phyloP scores from a whole-genome alignment of 2,888 invertebrate species.

The Marasmarcha lunaedactyla region DNA sequence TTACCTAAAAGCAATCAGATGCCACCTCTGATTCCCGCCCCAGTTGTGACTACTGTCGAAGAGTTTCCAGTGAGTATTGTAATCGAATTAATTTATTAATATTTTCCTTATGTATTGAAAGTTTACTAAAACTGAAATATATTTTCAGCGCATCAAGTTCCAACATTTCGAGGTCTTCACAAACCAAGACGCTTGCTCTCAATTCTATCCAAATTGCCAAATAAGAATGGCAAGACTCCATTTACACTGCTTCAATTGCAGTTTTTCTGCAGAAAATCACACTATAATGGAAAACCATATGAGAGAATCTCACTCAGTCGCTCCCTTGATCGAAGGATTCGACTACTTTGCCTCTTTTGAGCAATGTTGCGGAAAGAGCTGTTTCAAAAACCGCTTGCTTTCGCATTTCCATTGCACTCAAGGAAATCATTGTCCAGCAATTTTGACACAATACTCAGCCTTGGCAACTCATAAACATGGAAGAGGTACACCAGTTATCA shows the following conservation, averaged over 20 bases:
- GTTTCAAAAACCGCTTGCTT: slow-evolving; percentile 57
- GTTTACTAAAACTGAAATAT: slow-evolving; percentile 6
- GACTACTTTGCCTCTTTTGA: slow-evolving; percentile 78
- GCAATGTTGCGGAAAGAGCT: slow-evolving; percentile 60
- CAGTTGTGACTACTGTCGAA: slow-evolving; percentile 50
- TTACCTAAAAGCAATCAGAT: slow-evolving; percentile 78
- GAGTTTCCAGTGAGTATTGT: slow-evolving; percentile 54
- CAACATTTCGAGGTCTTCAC: slow-evolving; percentile 74
- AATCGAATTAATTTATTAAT: neutral
- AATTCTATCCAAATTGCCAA: slow-evolving; percentile 79
- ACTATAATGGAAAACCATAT: slow-evolving; percentile 85
- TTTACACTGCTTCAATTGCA: slow-evolving; percentile 90
- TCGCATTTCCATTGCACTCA: slow-evolving; percentile 63
- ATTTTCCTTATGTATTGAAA: slow-evolving; percentile 3
- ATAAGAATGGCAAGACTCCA: slow-evolving; percentile 77
- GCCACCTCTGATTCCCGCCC: slow-evolving; percentile 46
- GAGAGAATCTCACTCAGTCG: slow-evolving; percentile 86
- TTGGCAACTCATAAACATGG: slow-evolving; percentile 64
- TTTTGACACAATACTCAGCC: slow-evolving; percentile 60
- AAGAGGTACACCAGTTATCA: slow-evolving; percentile 52
- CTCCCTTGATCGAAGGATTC: slow-evolving; percentile 86
- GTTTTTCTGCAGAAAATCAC: slow-evolving; percentile 84
- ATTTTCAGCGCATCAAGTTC: slow-evolving; percentile 64
- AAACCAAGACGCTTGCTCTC: slow-evolving; percentile 72
- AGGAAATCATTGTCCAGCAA: slow-evolving; percentile 58